Evolutionary conservation across 2,888 invertebrate genomes (phyloP).

Genomic region (Trichacis sp.): DNA sequence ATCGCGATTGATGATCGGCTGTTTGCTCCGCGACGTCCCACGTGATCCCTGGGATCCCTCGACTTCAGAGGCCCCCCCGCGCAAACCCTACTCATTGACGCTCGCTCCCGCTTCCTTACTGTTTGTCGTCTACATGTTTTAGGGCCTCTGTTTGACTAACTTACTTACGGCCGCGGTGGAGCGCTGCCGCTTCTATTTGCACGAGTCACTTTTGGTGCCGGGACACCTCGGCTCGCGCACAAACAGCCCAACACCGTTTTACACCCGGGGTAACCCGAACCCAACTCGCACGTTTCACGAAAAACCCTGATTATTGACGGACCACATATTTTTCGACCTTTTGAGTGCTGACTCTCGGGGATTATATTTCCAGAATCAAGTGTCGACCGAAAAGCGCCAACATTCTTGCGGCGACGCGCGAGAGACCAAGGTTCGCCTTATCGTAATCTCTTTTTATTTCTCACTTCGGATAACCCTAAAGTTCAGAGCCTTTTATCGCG

Average conservation of each 20-base stretch:
- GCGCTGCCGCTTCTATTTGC: conserved; percentile 52
- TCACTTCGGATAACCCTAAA: too few species aligned
- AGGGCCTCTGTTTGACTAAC: conserved; percentile 65
- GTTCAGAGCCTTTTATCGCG: too few species aligned
- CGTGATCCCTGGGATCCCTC: conserved; percentile 60
- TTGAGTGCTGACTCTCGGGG: conserved; percentile 67
- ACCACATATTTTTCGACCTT: conserved; percentile 35
- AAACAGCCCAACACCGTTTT: conserved; percentile 49
- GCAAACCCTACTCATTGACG: conserved; percentile 25
- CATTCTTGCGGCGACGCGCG: too few species aligned
- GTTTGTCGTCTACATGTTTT: conserved; percentile 68
- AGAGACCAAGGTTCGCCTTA: too few species aligned
- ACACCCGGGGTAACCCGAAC: conserved; percentile 61
- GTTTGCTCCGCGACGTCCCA: conserved; percentile 51
- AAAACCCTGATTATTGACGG: too few species aligned
- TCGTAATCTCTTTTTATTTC: too few species aligned
- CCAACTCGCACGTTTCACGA: conserved; percentile 9
- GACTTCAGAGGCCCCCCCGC: conserved; percentile 1
- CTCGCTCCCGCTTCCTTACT: conserved; percentile 52
- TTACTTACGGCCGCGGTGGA: conserved; percentile 66
- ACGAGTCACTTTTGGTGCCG: conserved; percentile 17
- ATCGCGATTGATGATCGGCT: conserved; percentile 54
- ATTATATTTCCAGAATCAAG: too few species aligned
- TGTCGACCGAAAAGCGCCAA: too few species aligned
- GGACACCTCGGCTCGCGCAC: conserved; percentile 43